Percentiles rank a stretch among this genome's conserved stretches.
Conservation (phyloP, 2,888 invertebrate species). For the Leistus spinibarbis region DNA sequence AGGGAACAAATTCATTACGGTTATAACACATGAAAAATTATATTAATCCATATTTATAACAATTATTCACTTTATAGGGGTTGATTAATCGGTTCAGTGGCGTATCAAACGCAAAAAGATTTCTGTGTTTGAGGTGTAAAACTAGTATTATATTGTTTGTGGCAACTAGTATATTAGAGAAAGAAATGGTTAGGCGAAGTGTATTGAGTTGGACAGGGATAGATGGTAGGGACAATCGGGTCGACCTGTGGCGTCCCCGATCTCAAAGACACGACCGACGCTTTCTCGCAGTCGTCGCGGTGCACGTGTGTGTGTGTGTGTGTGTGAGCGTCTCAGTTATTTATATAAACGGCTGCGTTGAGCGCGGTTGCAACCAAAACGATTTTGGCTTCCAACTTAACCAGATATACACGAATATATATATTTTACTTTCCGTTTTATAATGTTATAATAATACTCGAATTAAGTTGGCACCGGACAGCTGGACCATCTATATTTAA, state of each 20-base stretch:
- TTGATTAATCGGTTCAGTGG: no score
- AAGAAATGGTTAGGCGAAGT: no score
- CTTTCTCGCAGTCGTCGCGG: neutral
- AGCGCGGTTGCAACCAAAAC: neutral
- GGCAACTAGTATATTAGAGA: no score
- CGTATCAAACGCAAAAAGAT: no score
- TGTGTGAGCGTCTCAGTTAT: constrained; percentile 29
- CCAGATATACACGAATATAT: neutral
- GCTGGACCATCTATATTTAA: neutral
- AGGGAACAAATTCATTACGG: neutral
- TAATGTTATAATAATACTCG: neutral
- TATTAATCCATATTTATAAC: neutral
- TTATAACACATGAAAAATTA: neutral
- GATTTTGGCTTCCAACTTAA: neutral
- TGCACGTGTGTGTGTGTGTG: neutral
- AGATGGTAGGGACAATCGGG: constrained; percentile 1
- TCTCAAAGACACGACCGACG: constrained; percentile 5
- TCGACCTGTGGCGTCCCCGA: constrained; percentile 24
- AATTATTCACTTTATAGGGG: no score
- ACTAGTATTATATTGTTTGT: no score
- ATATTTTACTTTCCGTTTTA: neutral
- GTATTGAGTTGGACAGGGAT: neutral
- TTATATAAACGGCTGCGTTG: constrained; percentile 24
- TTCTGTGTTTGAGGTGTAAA: no score
- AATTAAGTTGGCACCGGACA: neutral